Evolutionary conservation across 2,113 vertebrate genomes (phyloP).

Genomic region (Lucifuga dentata): DNA sequence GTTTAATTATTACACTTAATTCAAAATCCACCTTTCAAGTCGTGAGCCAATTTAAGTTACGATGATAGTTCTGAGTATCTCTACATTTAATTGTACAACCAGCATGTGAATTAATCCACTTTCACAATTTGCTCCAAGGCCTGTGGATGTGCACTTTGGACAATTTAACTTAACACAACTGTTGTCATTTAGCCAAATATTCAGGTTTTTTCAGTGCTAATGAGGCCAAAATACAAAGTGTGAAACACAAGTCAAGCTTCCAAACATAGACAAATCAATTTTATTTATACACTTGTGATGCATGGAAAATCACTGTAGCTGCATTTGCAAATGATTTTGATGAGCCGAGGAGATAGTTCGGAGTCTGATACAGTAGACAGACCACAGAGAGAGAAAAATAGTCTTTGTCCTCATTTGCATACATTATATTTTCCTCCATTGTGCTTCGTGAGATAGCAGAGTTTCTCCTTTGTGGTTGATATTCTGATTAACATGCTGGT

Average conservation of each 20-base stretch:
- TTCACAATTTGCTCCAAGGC: conserved; percentile 59
- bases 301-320: conserved; percentile 9
- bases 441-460: conserved; percentile 76
- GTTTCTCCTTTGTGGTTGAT: conserved; percentile 74
- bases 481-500: conserved; percentile 67
- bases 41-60: conserved; percentile 58
- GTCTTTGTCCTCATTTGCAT: conserved; percentile 82
- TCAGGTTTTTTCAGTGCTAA: no score
- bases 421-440: conserved; percentile 80
- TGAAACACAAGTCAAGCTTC: no score
- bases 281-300: conserved; percentile 30
- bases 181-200: conserved; percentile 17
- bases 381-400: conserved; percentile 69
- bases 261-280: neutral
- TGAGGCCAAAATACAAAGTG: neutral
- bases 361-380: conserved; percentile 73
- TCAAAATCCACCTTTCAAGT: conserved; percentile 50
- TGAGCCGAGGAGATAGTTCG: conserved; percentile 68
- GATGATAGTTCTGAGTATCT: conserved; percentile 43
- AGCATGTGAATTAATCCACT: conserved; percentile 63
- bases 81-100: conserved; percentile 40
- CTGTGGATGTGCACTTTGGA: conserved; percentile 6
- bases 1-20: conserved; percentile 56
- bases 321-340: conserved; percentile 40
- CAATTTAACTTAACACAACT: conserved; percentile 34